Evolutionary conservation across 1,140 invertebrate genomes (phyloP).

Genomic region (Drosophila setifemur): DNA sequence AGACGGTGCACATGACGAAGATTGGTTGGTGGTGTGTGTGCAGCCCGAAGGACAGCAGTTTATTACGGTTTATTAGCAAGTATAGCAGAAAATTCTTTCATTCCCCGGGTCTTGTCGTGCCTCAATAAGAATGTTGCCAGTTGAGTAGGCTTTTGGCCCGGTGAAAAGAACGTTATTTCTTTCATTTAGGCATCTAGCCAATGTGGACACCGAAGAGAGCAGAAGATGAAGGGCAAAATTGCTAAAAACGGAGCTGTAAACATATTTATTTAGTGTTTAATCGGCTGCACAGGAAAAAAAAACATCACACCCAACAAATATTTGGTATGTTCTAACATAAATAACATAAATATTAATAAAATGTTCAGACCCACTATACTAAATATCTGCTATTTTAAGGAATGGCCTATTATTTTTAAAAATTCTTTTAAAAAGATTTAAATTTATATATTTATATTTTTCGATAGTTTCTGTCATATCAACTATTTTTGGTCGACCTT

Average conservation of each 20-base stretch:
- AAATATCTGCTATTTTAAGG: too few relatives aligned
- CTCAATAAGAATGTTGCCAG: slow-evolving; percentile 12
- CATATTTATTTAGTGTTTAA: background rate
- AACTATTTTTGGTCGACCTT: too few relatives aligned
- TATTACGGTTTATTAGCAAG: slow-evolving; percentile 70
- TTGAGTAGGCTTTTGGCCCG: slow-evolving; percentile 10
- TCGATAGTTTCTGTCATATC: too few relatives aligned
- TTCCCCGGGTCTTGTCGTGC: slow-evolving; percentile 27
- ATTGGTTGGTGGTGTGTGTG: background rate
- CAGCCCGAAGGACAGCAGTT: slow-evolving; percentile 65
- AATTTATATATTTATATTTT: too few relatives aligned
- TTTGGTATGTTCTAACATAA: too few relatives aligned
- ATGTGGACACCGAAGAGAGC: background rate
- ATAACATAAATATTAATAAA: too few relatives aligned
- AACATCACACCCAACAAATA: too few relatives aligned
- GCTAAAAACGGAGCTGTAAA: background rate
- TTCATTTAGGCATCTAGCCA: background rate
- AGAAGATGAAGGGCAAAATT: too few relatives aligned
- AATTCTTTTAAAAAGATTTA: too few relatives aligned
- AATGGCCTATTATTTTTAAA: too few relatives aligned
- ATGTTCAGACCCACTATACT: too few relatives aligned
- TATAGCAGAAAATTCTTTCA: slow-evolving; percentile 48
- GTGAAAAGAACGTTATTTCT: too few relatives aligned
- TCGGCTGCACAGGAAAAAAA: background rate
- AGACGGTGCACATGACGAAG: background rate